A percentile compares a stretch with the other conserved stretches of the same genome.
These are phyloP conservation scores for Andrena hattorfiana DNA, from an alignment of 2,888 invertebrate species.

Conservation along the genomic window DNA sequence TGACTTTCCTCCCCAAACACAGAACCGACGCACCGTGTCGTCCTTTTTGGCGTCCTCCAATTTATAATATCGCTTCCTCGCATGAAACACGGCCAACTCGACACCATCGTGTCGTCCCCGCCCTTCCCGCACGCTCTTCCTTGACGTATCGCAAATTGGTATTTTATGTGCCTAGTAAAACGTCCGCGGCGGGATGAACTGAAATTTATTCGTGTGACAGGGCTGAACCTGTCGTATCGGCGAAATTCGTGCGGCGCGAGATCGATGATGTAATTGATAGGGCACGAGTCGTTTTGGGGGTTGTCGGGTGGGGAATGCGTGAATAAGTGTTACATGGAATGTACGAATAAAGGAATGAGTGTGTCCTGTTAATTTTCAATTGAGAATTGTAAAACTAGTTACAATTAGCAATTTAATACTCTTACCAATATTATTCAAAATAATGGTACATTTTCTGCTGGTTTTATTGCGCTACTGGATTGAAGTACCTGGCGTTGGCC, in stretches of 20 bases:
- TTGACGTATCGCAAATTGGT: slow-evolving; percentile 39
- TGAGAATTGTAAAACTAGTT: too few relatives aligned
- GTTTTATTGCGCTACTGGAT: too few relatives aligned
- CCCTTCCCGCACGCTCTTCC: slow-evolving; percentile 1
- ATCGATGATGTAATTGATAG: neutral
- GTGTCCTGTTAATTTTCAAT: too few relatives aligned
- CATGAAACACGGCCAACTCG: slow-evolving; percentile 24
- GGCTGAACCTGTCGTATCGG: neutral
- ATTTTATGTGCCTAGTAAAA: slow-evolving; percentile 29
- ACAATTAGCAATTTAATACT: too few relatives aligned
- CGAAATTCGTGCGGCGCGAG: neutral
- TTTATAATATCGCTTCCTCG: slow-evolving; percentile 48
- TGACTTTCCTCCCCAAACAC: slow-evolving; percentile 17
- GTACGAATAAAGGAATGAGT: too few relatives aligned
- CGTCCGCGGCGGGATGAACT: neutral
- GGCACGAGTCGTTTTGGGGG: too few relatives aligned
- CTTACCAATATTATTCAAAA: too few relatives aligned
- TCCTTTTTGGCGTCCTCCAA: slow-evolving; percentile 28
- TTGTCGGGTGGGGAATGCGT: too few relatives aligned
- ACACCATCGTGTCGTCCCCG: slow-evolving; percentile 3
- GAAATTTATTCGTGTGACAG: slow-evolving; percentile 25
- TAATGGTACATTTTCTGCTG: too few relatives aligned
- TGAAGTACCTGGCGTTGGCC: too few relatives aligned
- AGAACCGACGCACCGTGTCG: slow-evolving; percentile 15
- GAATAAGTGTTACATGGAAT: too few relatives aligned